These are phyloP conservation scores for Tetramorium simillimum DNA, from an alignment of 1,140 invertebrate genomes.

Conservation along the genomic window DNA sequence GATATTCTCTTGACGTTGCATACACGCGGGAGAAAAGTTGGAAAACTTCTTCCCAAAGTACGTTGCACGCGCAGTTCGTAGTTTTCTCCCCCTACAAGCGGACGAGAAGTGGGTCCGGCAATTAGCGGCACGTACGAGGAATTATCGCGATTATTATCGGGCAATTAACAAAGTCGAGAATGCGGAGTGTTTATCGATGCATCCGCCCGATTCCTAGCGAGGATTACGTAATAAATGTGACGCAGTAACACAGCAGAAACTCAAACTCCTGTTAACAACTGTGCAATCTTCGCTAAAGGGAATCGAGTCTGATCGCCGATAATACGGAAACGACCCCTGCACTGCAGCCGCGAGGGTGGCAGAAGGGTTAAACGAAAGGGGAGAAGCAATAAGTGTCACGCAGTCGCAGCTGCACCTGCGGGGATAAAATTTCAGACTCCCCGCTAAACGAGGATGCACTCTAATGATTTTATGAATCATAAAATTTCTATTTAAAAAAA, in stretches of 20 bases:
- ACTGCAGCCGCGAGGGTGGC: not conserved
- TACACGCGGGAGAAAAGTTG: not conserved
- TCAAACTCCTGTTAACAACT: not conserved
- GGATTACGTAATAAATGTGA: constrained; percentile 3
- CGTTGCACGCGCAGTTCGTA: constrained; percentile 5
- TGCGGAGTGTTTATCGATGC: constrained; percentile 5
- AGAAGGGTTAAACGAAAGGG: constrained; percentile 13
- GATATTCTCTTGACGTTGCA: not conserved
- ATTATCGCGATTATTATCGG: constrained; percentile 35
- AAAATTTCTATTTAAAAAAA: not conserved
- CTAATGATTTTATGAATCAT: not conserved
- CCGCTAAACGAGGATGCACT: not conserved
- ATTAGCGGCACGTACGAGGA: constrained; percentile 46
- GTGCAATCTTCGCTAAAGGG: constrained; percentile 1
- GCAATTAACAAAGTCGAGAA: constrained; percentile 48
- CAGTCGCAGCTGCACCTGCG: not conserved
- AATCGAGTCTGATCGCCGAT: constrained; percentile 17
- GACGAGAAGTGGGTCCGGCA: constrained; percentile 5
- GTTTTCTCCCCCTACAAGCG: constrained; percentile 17
- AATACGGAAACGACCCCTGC: not conserved
- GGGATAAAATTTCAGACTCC: not conserved
- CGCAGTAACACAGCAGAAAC: not conserved
- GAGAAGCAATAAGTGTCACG: not conserved
- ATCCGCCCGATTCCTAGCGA: not conserved
- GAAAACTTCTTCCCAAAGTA: constrained; percentile 20